Evolutionary conservation across 2,888 invertebrate genomes (phyloP), one percentile per base, ranked within the genome.

Genomic region (Ennomos erosarius): DNA sequence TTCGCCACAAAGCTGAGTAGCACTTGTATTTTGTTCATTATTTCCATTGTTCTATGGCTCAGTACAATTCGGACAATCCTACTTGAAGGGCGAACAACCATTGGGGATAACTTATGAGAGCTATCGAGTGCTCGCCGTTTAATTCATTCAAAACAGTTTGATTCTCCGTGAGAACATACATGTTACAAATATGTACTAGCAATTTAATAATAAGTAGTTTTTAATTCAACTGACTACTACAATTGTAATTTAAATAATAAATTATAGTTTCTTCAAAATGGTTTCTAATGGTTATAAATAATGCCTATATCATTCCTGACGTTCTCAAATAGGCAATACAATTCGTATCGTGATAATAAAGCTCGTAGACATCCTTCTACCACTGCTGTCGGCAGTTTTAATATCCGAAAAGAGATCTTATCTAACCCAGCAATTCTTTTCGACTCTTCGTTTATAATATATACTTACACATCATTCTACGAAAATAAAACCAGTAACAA

Each of bases 21-120:
- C 73, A 73, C 85, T 87, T 68, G 69, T 72, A 67, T 75, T 79
- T 81, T 80, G 79, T 85, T 83, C 84, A 84, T 84, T 84, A 85
- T 83, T 79, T 66, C 65, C 70, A 79, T 90, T 90, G 90, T 91
- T 89, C 87, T 84, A 83, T 52, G 9, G 46, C 50, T 47, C 35
- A 9, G 12, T 43, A 50, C 12, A 12, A 58, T 37, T 40, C 47
- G 39, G 34, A 48, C 47, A 34, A 37, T 10, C 12, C 12, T 44
- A 46, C 12, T 48, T 40, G 36, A 36, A 51, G 13, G 38, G 34
- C 37, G 43, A 33, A 33, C 43, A n/a, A n/a, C 43, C n/a, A 43
- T n/a, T 43, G 43, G 43, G 13, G n/a, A n/a, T n/a, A n/a, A n/a
- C n/a, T n/a, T n/a, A n/a, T 34, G 70, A 87, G 84, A 68, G 73